Conservation (phyloP, 2,113 vertebrate species). For the Alaudala cheleensis region DNA sequence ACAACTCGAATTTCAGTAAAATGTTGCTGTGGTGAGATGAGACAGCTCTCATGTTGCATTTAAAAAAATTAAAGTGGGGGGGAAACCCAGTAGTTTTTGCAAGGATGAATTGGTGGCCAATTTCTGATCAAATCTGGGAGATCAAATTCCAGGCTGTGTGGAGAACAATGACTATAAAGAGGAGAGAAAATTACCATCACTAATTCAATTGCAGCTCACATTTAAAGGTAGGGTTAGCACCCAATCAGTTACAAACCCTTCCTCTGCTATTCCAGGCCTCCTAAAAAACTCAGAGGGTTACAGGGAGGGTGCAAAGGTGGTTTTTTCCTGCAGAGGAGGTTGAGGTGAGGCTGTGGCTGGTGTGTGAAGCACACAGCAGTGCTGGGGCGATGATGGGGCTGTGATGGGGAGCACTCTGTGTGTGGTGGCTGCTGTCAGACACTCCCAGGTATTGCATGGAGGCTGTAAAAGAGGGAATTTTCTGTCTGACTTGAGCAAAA, state of each 20-base stretch:
- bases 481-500: constrained; percentile 19
- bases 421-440: not conserved
- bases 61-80: rapidly evolving
- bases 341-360: not conserved
- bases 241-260: rapidly evolving
- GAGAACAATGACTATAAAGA: not conserved
- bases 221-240: not conserved
- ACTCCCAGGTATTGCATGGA: not conserved
- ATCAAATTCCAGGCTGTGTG: not conserved
- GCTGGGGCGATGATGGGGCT: not conserved
- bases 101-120: not conserved
- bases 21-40: not conserved
- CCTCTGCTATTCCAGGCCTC: not conserved
- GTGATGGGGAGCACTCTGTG: not conserved
- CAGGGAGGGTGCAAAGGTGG: not conserved
- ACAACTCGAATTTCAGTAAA: not conserved
- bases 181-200: not conserved
- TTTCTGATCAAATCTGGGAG: not conserved
- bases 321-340: not conserved
- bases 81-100: rapidly evolving
- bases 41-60: not conserved
- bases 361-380: too few species aligned
- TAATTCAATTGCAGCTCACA: not conserved
- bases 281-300: not conserved
- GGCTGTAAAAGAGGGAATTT: not conserved